A percentile compares a stretch with the other conserved stretches of the same genome.
These are phyloP conservation scores for Rhinoderma darwinii DNA, from an alignment of 2,113 vertebrate genomes.

Conservation along the genomic window DNA sequence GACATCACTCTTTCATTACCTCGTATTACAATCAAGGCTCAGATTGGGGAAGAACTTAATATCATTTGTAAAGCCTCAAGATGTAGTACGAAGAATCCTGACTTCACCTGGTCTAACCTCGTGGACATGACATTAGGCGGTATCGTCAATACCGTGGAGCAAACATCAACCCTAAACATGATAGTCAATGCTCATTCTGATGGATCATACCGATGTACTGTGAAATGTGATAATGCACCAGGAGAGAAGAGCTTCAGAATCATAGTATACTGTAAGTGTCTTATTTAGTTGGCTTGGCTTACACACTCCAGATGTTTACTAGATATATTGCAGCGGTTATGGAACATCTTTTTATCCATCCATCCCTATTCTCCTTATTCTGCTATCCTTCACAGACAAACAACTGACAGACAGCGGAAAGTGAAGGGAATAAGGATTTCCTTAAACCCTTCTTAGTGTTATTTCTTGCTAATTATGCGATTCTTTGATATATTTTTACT, in stretches of 20 bases:
- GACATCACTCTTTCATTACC: background rate
- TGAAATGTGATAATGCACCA: conserved; percentile 63
- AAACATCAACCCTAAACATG: conserved; percentile 69
- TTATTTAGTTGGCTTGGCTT: background rate
- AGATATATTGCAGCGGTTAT: no score
- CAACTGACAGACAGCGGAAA: no score
- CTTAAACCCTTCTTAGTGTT: no score
- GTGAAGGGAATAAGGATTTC: no score
- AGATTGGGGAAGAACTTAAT: conserved; percentile 63
- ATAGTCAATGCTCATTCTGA: conserved; percentile 66
- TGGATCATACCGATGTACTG: conserved; percentile 71
- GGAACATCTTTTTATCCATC: background rate
- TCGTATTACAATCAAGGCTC: background rate
- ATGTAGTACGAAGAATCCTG: conserved; percentile 65
- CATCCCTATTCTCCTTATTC: background rate
- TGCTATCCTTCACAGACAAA: no score
- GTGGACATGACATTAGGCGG: conserved; percentile 69
- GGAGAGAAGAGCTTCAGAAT: conserved; percentile 65
- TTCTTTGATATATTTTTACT: background rate
- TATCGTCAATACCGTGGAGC: conserved; percentile 16
- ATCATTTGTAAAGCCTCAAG: conserved; percentile 68
- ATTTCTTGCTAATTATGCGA: no score
- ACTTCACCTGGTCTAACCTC: conserved; percentile 74
- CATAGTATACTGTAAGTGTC: conserved; percentile 76
- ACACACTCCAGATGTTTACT: background rate